Percentiles rank a stretch among this genome's conserved stretches.
Conservation (phyloP, 2,888 invertebrate species). For the Cremastinae sp. region DNA sequence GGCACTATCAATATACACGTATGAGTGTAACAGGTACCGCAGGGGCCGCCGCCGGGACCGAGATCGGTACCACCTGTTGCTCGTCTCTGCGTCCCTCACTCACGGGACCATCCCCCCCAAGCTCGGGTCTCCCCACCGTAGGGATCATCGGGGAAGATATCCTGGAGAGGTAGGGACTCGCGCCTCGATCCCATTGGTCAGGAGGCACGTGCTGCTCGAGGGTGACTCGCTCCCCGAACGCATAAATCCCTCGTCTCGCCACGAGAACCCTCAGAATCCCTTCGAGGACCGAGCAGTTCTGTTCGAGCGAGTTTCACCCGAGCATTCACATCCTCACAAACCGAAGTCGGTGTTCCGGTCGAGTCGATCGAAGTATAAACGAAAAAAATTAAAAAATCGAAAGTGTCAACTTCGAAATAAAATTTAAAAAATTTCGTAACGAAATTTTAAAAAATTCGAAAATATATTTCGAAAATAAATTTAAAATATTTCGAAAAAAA, state of each 20-base stretch:
- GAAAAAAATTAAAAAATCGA: too few species aligned
- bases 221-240: conserved; percentile 75
- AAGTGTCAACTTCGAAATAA: too few species aligned
- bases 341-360: not conserved
- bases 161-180: conserved; percentile 66
- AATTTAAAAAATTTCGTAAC: too few species aligned
- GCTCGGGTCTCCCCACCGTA: conserved; percentile 31
- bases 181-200: conserved; percentile 70
- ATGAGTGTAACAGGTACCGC: conserved; percentile 56
- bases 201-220: conserved; percentile 78
- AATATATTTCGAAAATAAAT: too few species aligned
- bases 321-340: not conserved
- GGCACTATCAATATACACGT: too few species aligned
- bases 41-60: conserved; percentile 55
- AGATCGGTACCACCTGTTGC: conserved; percentile 58
- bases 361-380: too few species aligned
- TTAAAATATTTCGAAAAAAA: too few species aligned
- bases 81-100: conserved; percentile 34
- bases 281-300: conserved; percentile 65
- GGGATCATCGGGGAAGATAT: conserved; percentile 10
- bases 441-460: too few species aligned
- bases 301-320: conserved; percentile 21
- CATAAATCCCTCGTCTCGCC: conserved; percentile 74
- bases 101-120: conserved; percentile 14
- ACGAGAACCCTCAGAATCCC: conserved; percentile 72